Conservation (phyloP, 37 sponge, comb jelly and placozoan genomes). For the Amphimedon queenslandica region DNA sequence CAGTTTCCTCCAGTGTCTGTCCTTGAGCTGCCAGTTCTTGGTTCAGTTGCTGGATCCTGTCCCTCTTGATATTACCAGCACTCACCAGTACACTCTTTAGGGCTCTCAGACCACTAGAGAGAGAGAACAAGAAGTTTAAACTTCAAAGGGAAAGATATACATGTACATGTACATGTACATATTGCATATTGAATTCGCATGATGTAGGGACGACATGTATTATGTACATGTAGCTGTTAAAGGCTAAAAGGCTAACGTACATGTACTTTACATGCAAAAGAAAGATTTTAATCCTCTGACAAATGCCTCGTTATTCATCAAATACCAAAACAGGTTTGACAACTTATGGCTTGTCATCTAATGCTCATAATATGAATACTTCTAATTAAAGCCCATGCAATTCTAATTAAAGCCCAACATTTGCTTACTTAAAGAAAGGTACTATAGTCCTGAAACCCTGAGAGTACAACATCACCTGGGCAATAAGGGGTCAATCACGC, state of each 20-base stretch:
- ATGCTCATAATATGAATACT: neutral
- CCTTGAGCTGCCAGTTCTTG: constrained; percentile 14
- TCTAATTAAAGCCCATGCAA: too few relatives aligned
- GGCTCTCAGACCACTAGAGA: constrained; percentile 91
- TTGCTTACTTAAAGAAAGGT: constrained; percentile 94
- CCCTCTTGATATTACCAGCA: constrained; percentile 95
- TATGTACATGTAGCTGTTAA: too few relatives aligned
- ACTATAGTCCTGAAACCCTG: constrained; percentile 96
- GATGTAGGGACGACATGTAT: too few relatives aligned
- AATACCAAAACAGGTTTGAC: too few relatives aligned
- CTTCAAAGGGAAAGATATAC: neutral
- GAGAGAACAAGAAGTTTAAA: too few relatives aligned
- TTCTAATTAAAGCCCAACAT: too few relatives aligned
- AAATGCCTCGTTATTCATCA: neutral
- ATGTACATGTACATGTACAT: neutral
- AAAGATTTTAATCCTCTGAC: neutral
- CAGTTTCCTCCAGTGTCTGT: constrained; percentile 36
- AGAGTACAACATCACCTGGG: constrained; percentile 98
- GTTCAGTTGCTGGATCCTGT: constrained; percentile 61
- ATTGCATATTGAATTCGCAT: neutral
- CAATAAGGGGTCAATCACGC: constrained; percentile 95
- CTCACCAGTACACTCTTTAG: constrained; percentile 96
- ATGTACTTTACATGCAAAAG: neutral
- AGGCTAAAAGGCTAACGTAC: neutral
- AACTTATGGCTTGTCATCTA: neutral